A percentile compares a stretch with the other conserved stretches of the same genome.
These are phyloP conservation scores for Acyrthosiphon pisum DNA, from an alignment of 1,140 invertebrate species.

Conservation along the genomic window DNA sequence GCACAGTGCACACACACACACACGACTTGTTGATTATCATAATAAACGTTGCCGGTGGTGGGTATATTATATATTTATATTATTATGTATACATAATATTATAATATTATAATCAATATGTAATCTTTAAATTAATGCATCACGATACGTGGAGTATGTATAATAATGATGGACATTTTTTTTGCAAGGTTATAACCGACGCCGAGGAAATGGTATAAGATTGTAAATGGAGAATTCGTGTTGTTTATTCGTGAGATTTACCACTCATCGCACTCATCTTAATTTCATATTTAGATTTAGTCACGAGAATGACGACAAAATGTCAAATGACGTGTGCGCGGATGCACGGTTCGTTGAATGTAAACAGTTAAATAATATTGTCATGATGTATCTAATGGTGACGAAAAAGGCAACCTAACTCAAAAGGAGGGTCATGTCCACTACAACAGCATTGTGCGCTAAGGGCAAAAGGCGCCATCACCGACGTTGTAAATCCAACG, in stretches of 20 bases:
- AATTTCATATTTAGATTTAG: too few species aligned
- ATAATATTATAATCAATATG: not conserved
- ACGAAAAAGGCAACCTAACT: not conserved
- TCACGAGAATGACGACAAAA: not conserved
- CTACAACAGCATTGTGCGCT: too few species aligned
- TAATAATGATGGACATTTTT: not conserved
- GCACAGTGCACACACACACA: not conserved
- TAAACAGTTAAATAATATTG: not conserved
- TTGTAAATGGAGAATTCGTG: not conserved
- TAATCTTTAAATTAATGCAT: slow-evolving; percentile 1
- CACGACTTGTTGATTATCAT: not conserved
- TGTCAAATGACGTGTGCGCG: not conserved
- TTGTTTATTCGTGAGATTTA: not conserved
- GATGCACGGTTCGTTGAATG: not conserved
- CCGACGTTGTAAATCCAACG: not conserved
- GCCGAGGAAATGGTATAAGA: not conserved
- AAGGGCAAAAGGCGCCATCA: not conserved
- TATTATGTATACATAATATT: not conserved
- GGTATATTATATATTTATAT: not conserved
- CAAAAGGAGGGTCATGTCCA: not conserved
- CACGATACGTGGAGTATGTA: not conserved
- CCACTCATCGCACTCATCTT: not conserved
- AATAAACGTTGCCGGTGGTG: slow-evolving; percentile 13
- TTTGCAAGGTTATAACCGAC: not conserved
- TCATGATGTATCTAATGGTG: not conserved